Base-by-base conservation (phyloP, 2,888 invertebrate species). In the Morinoia aosen region DNA sequence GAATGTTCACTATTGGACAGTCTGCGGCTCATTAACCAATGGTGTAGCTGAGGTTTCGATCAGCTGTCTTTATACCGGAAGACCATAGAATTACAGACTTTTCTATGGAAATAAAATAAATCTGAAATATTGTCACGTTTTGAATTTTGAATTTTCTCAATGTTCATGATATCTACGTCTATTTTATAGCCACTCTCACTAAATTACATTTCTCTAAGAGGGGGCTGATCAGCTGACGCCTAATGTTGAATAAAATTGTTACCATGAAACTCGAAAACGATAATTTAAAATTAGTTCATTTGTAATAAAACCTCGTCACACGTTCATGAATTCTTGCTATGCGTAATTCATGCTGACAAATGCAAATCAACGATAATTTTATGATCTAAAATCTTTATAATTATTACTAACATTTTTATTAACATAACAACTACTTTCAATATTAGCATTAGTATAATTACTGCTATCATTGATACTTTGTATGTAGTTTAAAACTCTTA, bases 41-140 rank as follows among this genome's bases (percentile, higher is more conserved):
- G 93, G 25, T 14, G 57, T 14, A n/a, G 93, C 93, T 57, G 10
- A 93, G 14, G 25, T 33, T 93, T 93, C 93, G 58, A 93, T 93
- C 93, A 93, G 93, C 93, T 93, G 93, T 93, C 93, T 93, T 56
- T 14, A 93, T 93, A 93, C 93, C 93, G 93, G 93, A 93, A 93
- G 93, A 93, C 8, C 58, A 93, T 90, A 90, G 39, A 90, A 76
- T 76, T 76, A 76, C 25, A 76, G 0, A 76, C 76, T 33, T 19
- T 25, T 16, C 12, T 2, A 76, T 76, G 33, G 16, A 25, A 76
- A 76, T 76, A 3, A 76, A 19, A 76, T 33, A 76, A 25, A 33
- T 33, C 8, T 25, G 25, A 76, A 3, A 14, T 10, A 25, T 33
- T 7, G 25, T 76, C 33, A 33, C 25, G 25, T 76, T 10, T 76